Conservation (phyloP, 2,797 vertebrate genomes). For the Bradypus variegatus region DNA sequence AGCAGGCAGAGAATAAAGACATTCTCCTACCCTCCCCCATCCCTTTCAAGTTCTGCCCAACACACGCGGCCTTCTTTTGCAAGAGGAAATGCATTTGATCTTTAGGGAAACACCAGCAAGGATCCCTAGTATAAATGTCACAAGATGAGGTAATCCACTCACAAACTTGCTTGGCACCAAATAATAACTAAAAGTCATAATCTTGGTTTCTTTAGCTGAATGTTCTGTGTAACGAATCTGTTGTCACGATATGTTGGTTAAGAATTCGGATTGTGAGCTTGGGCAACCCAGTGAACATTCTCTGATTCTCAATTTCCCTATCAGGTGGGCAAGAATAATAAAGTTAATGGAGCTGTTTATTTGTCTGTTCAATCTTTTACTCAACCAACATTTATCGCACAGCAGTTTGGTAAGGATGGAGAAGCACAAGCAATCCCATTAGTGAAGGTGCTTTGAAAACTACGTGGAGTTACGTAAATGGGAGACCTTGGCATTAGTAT, state of each 20-base stretch:
- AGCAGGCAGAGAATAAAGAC: constrained; percentile 18
- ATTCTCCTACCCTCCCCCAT: background rate
- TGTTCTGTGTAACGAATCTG: background rate
- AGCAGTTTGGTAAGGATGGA: background rate
- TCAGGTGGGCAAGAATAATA: background rate
- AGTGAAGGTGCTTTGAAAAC: background rate
- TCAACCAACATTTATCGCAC: background rate
- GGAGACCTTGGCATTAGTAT: fast-evolving
- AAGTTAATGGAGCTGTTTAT: background rate
- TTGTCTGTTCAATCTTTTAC: background rate
- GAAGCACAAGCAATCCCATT: background rate
- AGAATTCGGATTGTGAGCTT: background rate
- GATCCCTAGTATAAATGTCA: background rate
- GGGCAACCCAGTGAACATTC: background rate
- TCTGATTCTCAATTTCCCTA: background rate
- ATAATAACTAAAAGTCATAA: background rate
- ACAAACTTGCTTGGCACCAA: background rate
- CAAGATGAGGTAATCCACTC: background rate
- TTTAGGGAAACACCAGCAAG: background rate
- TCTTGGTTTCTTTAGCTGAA: background rate
- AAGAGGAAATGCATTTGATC: background rate
- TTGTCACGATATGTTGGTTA: background rate
- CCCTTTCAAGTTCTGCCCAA: background rate
- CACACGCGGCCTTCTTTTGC: background rate
- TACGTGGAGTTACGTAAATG: fast-evolving